Evolutionary conservation across 2,113 vertebrate genomes (phyloP), one percentile per base, ranked within the genome.

Genomic region (Mus pahari): DNA sequence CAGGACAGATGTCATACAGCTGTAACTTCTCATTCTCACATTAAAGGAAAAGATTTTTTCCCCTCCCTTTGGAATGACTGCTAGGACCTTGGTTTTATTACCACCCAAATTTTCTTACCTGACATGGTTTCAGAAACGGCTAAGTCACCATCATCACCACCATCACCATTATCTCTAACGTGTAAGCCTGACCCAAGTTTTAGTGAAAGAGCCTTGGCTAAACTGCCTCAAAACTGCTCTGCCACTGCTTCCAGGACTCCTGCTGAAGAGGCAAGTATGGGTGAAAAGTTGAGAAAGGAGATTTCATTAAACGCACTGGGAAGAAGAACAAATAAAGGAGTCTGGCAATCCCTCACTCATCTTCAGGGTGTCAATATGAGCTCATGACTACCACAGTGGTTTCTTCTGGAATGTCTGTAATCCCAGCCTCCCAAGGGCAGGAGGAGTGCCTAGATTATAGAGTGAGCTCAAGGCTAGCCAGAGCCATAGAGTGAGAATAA

Each of bases 31-130:
- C 87, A 70, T 83, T 53, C 14, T 12, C 19, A 50, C n/a, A 92
- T 90, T 94, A 71, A 89, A 62, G 90, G 42, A 81, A 95, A 95
- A 71, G 86, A 87, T 39, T 3, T n/a, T 24, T 22, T 3, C 12
- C 26, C 36, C 68, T 73, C 1, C 53, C 89, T 92, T 50, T 77
- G 26, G n/a, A 94, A 92, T 68, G 3, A 87, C 71, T 91, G 73
- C 92, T 97, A 9, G 26, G 58, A 95, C 31, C 24, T n/a, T 71
- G 75, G 3, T 31, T n/a, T 42, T 55, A 14, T n/a, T 7, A 62
- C 83, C 83, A 71, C 17, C 2, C 60, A 83, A 19, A 1, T 39
- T 92, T 39, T 78, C 70, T 31, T 53, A 7, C 53, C 45, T 50
- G 78, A 42, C 13, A 53, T 64, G 45, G 92, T 87, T 93, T 31